Evolutionary conservation across 2,113 vertebrate genomes (phyloP), one percentile per base, ranked within the genome.

Genomic region (Misgurnus mizolepis): DNA sequence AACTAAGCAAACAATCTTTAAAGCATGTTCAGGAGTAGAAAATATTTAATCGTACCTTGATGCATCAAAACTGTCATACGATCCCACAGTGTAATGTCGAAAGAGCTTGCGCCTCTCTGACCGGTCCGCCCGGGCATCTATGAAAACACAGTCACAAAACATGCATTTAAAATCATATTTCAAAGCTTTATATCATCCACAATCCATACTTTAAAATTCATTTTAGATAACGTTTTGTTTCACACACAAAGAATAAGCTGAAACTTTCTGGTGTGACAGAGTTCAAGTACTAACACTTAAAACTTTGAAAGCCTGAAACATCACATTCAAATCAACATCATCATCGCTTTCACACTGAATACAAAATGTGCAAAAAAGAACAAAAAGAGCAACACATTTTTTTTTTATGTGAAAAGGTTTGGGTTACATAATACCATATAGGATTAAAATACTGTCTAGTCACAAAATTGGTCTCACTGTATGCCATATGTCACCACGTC

Each of bases 11-110:
- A n/a, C 68, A 69, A 18, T 39, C 40, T 27, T 15, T 77, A 41
- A 61, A 17, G 56, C 22, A 50, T 65, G 49, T n/a, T 78, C 5
- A 62, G 55, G 47, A 73, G 18, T 47, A 75, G 64, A 61, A 76
- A 10, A 53, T 7, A 0, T 65, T 83, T 66, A 14, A 43, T 76
- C 94, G 91, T 91, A 96, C 95, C 95, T 96, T 83, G 91, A 85
- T 14, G 95, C 92, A 82, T 96, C 95, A 80, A 96, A 94, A 91
- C 95, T 95, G 92, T 96, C 95, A 7, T 96, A 96, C 3, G 95
- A 96, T 80, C 95, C 95, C 45, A 96, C 95, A 0, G 95, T 96
- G 89, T 96, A 96, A 85, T 96, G 95, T 82, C 95, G 88, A 60
- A 96, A 96, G 53, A 96, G 93, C 64, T 96, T 96, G 91, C 95